Base-by-base conservation (phyloP, 2,888 invertebrate genomes). In the Drosophila mercatorum region DNA sequence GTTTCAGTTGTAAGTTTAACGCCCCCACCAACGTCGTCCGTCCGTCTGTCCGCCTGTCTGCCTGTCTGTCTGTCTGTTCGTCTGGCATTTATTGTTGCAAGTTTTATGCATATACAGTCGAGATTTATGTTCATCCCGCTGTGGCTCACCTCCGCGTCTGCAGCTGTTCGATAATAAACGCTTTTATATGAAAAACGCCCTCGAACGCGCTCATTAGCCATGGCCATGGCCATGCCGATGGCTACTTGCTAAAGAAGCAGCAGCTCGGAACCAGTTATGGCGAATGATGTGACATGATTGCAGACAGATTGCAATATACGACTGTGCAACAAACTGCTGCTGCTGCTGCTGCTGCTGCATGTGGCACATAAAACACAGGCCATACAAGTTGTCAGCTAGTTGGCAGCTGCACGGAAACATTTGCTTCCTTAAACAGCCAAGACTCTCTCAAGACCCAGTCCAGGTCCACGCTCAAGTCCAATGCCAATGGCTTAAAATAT, bases 371-470 rank as follows among this genome's bases (percentile, higher is more conserved):
- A 83, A 87, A 85, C 85, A 88, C 86, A 82, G 79, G 75, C 85
- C 85, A 78, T 83, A 86, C 86, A 83, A 86, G 85, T 86, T 86
- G 86, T 86, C 86, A 86, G 83, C 85, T 75, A 82, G 83, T 85
- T 83, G 88, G 85, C 87, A 87, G 87, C 85, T 87, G 87, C 85
- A 85, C 85, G 86, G 84, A 88, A 84, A 84, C 88, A 86, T 87
- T 86, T 86, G 86, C 87, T 86, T 86, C 85, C 86, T 86, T 85
- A 87, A 86, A 88, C 72, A 83, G 83, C 59, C 72, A 63, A 41
- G 59, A 53, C 59, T 47, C 59, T 47, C 67, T 55, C 36, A 55
- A 44, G 34, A 61, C 52, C 68, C 71, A 34, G 34, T 40, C 51
- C 72, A 71, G 61, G 5, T 51, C 70, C 56, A 7, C 55, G 55